Conservation (phyloP, 2,113 vertebrate genomes). For the Haemorhous mexicanus region DNA sequence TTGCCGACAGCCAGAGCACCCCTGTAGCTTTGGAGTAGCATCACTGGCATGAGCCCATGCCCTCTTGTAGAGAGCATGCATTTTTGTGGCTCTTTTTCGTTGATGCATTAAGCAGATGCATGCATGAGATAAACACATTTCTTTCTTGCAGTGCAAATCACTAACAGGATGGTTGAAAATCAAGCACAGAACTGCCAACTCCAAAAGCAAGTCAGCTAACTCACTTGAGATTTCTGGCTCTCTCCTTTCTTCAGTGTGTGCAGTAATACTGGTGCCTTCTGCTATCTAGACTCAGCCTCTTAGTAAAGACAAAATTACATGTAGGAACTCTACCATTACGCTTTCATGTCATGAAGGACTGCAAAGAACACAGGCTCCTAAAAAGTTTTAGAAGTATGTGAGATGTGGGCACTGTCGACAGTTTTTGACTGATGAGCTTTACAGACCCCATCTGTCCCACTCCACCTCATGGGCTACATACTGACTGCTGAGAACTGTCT, state of each 20-base stretch:
- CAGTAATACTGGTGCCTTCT: constrained; percentile 39
- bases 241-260: not conserved
- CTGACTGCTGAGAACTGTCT: not conserved
- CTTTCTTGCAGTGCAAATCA: not conserved
- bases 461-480: not conserved
- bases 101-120: not conserved
- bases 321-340: not conserved
- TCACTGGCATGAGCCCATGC: not conserved
- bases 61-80: not conserved
- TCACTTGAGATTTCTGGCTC: not conserved
- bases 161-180: not conserved
- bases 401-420: not conserved
- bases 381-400: not conserved
- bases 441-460: not conserved
- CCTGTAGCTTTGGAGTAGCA: not conserved
- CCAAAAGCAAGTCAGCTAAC: not conserved
- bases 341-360: not conserved
- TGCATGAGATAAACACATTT: not conserved
- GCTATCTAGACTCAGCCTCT: not conserved
- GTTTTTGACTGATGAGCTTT: not conserved
- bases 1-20: rapidly evolving
- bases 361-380: not conserved
- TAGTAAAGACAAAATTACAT: not conserved
- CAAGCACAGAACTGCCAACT: not conserved
- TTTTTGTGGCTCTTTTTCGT: not conserved